Percentiles rank a stretch among this genome's conserved stretches.
phyloP scores from a whole-genome alignment of 2,113 vertebrate species.

The Pachyramphus minor region DNA sequence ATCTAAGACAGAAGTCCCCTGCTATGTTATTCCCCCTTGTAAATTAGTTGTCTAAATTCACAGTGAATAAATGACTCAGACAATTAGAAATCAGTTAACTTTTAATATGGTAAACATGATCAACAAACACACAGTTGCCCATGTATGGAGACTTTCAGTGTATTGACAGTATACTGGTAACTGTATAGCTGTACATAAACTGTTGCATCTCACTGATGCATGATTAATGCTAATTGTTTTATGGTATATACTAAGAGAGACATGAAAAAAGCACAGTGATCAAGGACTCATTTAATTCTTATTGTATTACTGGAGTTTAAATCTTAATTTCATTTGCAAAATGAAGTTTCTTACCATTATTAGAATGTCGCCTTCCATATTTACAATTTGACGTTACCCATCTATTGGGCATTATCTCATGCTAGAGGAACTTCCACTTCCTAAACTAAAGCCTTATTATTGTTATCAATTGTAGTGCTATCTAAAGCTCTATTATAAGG shows the following conservation, averaged over 20 bases:
- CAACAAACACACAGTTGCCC: slow-evolving; percentile 15
- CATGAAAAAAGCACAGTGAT: neutral
- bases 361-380: neutral
- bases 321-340: slow-evolving; percentile 7
- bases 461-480: neutral
- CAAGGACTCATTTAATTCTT: neutral
- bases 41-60: neutral
- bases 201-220: slow-evolving; percentile 17
- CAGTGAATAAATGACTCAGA: neutral
- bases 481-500: neutral
- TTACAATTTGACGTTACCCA: neutral
- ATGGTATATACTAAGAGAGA: neutral
- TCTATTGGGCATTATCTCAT: neutral
- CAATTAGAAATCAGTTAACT: neutral
- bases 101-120: slow-evolving; percentile 8
- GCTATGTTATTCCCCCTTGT: neutral
- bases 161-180: neutral
- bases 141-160: neutral
- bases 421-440: neutral
- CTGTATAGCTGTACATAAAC: slow-evolving; percentile 19
- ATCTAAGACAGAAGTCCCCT: neutral
- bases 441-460: neutral
- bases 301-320: neutral
- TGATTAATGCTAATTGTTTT: slow-evolving; percentile 21
- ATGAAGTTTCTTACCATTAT: slow-evolving; percentile 33